A percentile compares a stretch with the other conserved stretches of the same genome.
Conservation (phyloP, 2,888 invertebrate species). For the Ormyrus rosae region DNA sequence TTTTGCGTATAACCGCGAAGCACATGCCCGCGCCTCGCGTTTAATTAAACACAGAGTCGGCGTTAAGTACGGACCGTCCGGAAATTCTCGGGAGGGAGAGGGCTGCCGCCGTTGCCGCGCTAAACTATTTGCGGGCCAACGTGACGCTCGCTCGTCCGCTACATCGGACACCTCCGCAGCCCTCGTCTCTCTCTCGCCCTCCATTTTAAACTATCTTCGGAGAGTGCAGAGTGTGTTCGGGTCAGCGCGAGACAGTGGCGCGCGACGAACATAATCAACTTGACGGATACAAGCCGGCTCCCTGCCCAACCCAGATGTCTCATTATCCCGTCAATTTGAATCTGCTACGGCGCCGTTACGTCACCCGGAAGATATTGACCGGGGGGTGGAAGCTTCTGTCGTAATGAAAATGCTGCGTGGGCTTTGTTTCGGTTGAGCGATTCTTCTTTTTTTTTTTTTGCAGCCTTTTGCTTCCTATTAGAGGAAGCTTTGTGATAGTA, state of each 20-base stretch:
- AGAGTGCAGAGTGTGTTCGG: constrained; percentile 8
- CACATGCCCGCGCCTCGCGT: not conserved
- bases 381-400: no score
- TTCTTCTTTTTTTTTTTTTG: no score
- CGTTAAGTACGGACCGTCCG: constrained; percentile 25
- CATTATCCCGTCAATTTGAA: constrained; percentile 42
- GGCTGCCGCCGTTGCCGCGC: not conserved
- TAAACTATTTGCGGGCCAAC: constrained; percentile 9
- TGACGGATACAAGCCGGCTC: constrained; percentile 26
- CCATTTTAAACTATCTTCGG: constrained; percentile 36
- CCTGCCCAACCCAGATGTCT: not conserved
- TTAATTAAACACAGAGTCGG: constrained; percentile 33
- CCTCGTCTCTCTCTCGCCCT: not conserved
- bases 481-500: no score
- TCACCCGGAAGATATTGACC: no score
- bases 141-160: not conserved
- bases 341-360: not conserved
- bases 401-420: no score
- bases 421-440: no score
- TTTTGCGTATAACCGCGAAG: not conserved
- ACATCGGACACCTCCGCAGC: not conserved
- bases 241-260: not conserved
- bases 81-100: not conserved
- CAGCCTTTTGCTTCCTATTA: no score
- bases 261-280: constrained; percentile 39